phyloP scores from a whole-genome alignment of 2,888 invertebrate genomes.

The Heteromyza rotundicornis region DNA sequence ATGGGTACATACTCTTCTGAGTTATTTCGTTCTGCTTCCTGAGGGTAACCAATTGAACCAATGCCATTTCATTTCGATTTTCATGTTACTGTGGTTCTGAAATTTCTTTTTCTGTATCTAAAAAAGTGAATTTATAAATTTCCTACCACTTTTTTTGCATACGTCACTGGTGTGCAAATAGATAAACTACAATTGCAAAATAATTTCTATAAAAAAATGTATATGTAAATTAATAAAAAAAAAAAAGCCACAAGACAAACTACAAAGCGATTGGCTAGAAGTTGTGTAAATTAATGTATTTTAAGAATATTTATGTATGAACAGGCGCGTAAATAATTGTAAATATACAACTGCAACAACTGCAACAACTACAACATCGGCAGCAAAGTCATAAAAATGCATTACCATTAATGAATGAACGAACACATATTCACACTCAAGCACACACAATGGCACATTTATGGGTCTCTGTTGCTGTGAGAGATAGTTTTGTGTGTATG shows the following conservation, averaged over 20 bases:
- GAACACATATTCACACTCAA: background rate
- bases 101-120: too few species aligned
- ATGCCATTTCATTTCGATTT: too few species aligned
- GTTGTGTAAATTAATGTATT: slow-evolving; percentile 16
- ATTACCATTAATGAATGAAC: slow-evolving; percentile 14
- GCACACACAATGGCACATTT: background rate
- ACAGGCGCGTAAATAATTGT: slow-evolving; percentile 28
- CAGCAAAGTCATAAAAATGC: slow-evolving; percentile 9
- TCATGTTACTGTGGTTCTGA: too few species aligned
- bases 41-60: too few species aligned
- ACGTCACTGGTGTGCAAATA: too few species aligned
- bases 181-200: too few species aligned
- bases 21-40: too few species aligned
- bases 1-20: too few species aligned
- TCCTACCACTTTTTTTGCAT: too few species aligned
- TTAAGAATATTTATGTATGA: slow-evolving; percentile 5
- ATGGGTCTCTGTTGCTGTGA: slow-evolving; percentile 19
- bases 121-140: too few species aligned
- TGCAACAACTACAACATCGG: slow-evolving; percentile 23
- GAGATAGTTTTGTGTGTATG: background rate
- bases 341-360: slow-evolving; percentile 32
- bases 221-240: background rate
- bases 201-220: slow-evolving; percentile 12
- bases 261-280: slow-evolving; percentile 11
- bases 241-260: background rate